phyloP scores from a whole-genome alignment of 2,797 vertebrate species.

The Acipenser ruthenus region DNA sequence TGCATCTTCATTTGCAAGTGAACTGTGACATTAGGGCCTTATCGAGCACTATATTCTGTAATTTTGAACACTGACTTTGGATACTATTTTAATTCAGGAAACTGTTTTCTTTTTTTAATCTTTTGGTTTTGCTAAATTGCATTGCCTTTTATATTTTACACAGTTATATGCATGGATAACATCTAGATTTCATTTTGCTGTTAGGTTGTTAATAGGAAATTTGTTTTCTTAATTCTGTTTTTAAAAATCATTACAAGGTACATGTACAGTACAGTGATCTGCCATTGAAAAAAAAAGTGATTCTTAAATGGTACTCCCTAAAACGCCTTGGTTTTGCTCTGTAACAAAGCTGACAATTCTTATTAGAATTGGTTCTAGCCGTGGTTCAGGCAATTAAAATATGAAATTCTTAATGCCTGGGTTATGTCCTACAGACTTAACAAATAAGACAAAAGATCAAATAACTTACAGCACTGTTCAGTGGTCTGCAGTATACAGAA shows the following conservation, averaged over 20 bases:
- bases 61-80: too few relatives aligned
- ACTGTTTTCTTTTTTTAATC: too few relatives aligned
- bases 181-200: too few relatives aligned
- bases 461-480: slow-evolving; percentile 12
- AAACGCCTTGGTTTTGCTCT: slow-evolving; percentile 6
- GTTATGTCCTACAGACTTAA: background rate
- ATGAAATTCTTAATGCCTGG: slow-evolving; percentile 6
- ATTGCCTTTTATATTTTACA: background rate
- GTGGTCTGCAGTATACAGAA: slow-evolving; percentile 25
- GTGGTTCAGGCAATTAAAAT: background rate
- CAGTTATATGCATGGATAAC: background rate
- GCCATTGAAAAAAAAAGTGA: slow-evolving; percentile 18
- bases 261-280: slow-evolving; percentile 6
- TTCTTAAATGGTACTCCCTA: slow-evolving; percentile 10
- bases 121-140: too few relatives aligned
- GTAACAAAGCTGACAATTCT: slow-evolving; percentile 6
- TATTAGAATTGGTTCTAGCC: background rate
- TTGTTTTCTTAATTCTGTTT: slow-evolving; percentile 5
- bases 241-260: slow-evolving; percentile 21
- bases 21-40: too few relatives aligned
- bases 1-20: too few relatives aligned
- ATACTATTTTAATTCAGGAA: too few relatives aligned
- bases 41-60: too few relatives aligned
- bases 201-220: too few relatives aligned
- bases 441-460: slow-evolving; percentile 6